A percentile compares a stretch with the other conserved stretches of the same genome.
Evolutionary conservation across 2,797 vertebrate species (phyloP).

Genomic region (Sebastes itinus): DNA sequence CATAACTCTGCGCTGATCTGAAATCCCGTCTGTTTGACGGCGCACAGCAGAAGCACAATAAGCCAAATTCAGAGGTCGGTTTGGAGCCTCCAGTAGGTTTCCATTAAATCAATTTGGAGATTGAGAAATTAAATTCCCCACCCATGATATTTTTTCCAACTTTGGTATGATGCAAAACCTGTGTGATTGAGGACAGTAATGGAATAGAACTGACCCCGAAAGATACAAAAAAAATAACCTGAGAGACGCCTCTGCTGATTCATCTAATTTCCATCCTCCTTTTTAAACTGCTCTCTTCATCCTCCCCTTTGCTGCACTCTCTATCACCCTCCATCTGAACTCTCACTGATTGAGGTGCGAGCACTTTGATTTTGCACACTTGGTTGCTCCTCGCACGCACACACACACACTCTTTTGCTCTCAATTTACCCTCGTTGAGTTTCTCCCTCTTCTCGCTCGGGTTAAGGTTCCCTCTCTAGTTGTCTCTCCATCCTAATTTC

Average conservation of each 20-base stretch:
- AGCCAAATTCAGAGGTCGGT: conserved; percentile 50
- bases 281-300: conserved; percentile 40
- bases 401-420: neutral
- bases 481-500: conserved; percentile 43
- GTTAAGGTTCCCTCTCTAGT: conserved; percentile 35
- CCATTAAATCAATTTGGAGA: conserved; percentile 66
- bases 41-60: conserved; percentile 45
- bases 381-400: conserved; percentile 16
- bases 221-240: conserved; percentile 57
- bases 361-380: conserved; percentile 59
- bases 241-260: conserved; percentile 35
- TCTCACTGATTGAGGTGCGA: conserved; percentile 70
- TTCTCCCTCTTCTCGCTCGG: conserved; percentile 9
- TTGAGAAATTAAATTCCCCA: conserved; percentile 61
- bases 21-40: conserved; percentile 75
- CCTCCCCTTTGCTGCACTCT: conserved; percentile 42
- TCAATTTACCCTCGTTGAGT: conserved; percentile 17
- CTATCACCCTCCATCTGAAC: conserved; percentile 66
- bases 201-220: conserved; percentile 48
- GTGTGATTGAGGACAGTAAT: conserved; percentile 48
- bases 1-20: conserved; percentile 73
- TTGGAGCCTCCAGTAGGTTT: conserved; percentile 34
- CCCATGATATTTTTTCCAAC: neutral
- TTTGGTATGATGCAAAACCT: conserved; percentile 36
- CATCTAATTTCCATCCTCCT: conserved; percentile 46